These are phyloP conservation scores for Chelidonichthys spinosus DNA, from an alignment of 2,797 vertebrate species.

Conservation along the genomic window DNA sequence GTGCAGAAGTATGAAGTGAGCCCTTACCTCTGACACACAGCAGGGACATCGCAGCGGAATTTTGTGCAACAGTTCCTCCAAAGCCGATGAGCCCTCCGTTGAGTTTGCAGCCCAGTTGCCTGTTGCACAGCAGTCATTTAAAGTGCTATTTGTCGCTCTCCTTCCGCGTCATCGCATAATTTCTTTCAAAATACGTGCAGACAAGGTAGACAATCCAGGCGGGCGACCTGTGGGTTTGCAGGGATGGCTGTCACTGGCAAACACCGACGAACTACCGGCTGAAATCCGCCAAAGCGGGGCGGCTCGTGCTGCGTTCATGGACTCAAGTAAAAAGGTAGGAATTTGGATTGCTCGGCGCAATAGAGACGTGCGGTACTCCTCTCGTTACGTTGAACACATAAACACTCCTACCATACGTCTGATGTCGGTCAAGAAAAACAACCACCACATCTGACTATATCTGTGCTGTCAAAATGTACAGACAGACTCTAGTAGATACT, in stretches of 20 bases:
- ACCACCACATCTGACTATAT: too few species aligned
- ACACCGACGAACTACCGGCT: slow-evolving; percentile 43
- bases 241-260: slow-evolving; percentile 32
- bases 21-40: slow-evolving; percentile 83
- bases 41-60: slow-evolving; percentile 79
- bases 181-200: neutral
- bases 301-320: slow-evolving; percentile 61
- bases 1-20: slow-evolving; percentile 1
- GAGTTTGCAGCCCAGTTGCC: slow-evolving; percentile 55
- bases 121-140: slow-evolving; percentile 56
- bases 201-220: neutral
- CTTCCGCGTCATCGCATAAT: slow-evolving; percentile 25
- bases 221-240: neutral
- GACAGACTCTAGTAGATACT: too few species aligned
- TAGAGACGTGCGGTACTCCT: too few species aligned
- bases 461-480: too few species aligned
- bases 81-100: slow-evolving; percentile 44
- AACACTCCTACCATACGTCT: too few species aligned
- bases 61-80: slow-evolving; percentile 58
- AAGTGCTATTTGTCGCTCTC: neutral
- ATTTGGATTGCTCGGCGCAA: neutral
- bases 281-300: slow-evolving; percentile 56
- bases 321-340: slow-evolving; percentile 7
- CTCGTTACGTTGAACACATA: too few species aligned
- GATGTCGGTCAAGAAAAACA: too few species aligned